These are phyloP conservation scores for Hylia prasina DNA, from an alignment of 2,113 vertebrate species.

Conservation along the genomic window DNA sequence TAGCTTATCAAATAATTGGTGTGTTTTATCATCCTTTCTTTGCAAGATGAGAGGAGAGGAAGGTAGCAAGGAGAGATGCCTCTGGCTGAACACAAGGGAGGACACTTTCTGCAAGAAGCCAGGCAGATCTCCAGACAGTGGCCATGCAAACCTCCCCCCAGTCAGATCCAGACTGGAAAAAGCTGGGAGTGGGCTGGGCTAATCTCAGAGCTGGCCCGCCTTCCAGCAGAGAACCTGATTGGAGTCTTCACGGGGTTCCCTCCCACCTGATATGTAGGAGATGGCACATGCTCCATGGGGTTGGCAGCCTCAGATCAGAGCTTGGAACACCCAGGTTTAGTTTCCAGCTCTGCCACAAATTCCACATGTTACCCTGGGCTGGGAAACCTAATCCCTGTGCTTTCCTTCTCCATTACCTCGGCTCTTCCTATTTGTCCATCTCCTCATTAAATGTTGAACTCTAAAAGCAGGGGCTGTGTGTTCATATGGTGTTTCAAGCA, in stretches of 20 bases:
- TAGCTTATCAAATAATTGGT: neutral
- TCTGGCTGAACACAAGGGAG: neutral
- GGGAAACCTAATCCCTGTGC: neutral
- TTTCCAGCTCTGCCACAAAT: slow-evolving; percentile 18
- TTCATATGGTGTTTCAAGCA: slow-evolving; percentile 16
- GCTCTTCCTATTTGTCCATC: neutral
- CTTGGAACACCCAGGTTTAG: neutral
- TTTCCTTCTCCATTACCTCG: neutral
- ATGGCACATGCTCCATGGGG: neutral
- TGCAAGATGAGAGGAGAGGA: neutral
- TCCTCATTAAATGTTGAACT: slow-evolving; percentile 29
- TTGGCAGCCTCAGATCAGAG: neutral
- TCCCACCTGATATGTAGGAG: fast-evolving
- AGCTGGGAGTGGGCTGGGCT: neutral
- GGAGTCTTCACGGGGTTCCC: fast-evolving
- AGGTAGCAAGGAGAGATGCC: neutral
- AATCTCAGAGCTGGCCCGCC: neutral
- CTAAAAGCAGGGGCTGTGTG: neutral
- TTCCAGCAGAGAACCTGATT: neutral
- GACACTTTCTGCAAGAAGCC: neutral
- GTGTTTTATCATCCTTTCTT: neutral
- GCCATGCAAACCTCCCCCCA: fast-evolving
- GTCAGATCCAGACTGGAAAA: neutral
- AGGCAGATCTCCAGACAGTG: neutral
- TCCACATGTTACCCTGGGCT: neutral